Base-by-base conservation (phyloP, 2,113 vertebrate genomes). In the Struthio camelus region DNA sequence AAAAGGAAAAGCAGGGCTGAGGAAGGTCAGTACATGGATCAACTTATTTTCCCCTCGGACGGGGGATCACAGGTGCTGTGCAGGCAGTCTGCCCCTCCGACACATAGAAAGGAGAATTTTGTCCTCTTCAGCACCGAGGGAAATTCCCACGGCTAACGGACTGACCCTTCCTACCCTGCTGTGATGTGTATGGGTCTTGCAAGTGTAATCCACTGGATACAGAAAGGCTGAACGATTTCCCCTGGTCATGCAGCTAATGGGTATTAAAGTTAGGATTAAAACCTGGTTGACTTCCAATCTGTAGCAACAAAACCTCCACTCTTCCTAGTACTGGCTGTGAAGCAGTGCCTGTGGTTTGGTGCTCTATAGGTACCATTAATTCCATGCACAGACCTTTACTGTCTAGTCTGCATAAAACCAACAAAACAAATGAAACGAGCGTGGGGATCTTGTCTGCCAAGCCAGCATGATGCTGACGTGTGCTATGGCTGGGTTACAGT, bases 331-430 rank as follows among this genome's bases (percentile, higher is more conserved):
- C 25, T 66, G 61, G 5, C 59, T 14, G 6, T 2, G 14, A 32
- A 75, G 32, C 19, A 24, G 14, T 4, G 23, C 18, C 34, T 27
- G 13, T 11, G 38, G 8, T 44, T 14, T 0, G 3, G 54, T 0
- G 0, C 54, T 61, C 32, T 46, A 15, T 11, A 2, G 1, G 58
- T 50, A 14, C 9, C 2, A 0, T 11, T 73, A 40, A 24, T 24
- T 62, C 24, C 0, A 1, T 62, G 20, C 38, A 50, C 0, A 2
- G 51, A n/a, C 3, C 1, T 5, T 11, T 11, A 8, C 24, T 28
- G 3, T 18, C 5, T 14, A 54, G 65, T 27, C 61, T 34, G 25
- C 46, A 58, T 24, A 70, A 71, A 84, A 36, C 28, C 38, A 51
- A 36, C 16, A 20, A 53, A 51, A 46, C 11, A n/a, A n/a, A 28